Base-by-base conservation (phyloP, 2,113 vertebrate species). In the Strix uralensis region DNA sequence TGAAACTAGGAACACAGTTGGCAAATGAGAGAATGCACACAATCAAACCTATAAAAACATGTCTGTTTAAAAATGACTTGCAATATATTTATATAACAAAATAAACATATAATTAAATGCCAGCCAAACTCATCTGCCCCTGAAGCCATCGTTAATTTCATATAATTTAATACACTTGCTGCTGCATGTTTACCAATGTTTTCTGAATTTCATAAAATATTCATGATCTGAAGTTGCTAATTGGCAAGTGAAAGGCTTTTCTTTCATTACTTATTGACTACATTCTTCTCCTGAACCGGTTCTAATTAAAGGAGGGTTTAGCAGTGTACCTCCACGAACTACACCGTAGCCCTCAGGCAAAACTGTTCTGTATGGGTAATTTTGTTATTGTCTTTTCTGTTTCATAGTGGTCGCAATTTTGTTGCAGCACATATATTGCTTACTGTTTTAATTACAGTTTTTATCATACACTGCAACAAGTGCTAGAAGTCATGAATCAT, bases 151-250 rank as follows among this genome's bases (percentile, higher is more conserved):
- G 81, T 89, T 96, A 91, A 92, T 92, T 91, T 93, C 11, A 79
- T 90, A 57, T 66, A 73, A 93, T 88, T 88, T 84, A 86, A 63
- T 84, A 92, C 20, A 79, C 67, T 92, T 81, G 42, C 63, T 93
- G 81, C 44, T 88, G 36, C 66, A 85, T 75, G 81, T 74, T 95
- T 91, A 86, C 69, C 58, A 46, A 32, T 77, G 59, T 86, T 88
- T 96, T 70, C 44, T 92, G 94, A 79, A 93, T 92, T 93, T 67
- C 73, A 80, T 93, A 88, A 93, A 96, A 90, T 78, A 97, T 80
- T 55, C 81, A 95, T 66, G 62, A 91, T 59, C 46, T 90, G 46
- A 87, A 95, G 81, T 80, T 73, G 32, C 4, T 81, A 93, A 87
- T 62, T 95, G 92, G 86, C 38, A 92, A 81, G 19, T 58, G 47